Conservation (phyloP, 2,888 invertebrate genomes). For the Drosophila paranaensis region DNA sequence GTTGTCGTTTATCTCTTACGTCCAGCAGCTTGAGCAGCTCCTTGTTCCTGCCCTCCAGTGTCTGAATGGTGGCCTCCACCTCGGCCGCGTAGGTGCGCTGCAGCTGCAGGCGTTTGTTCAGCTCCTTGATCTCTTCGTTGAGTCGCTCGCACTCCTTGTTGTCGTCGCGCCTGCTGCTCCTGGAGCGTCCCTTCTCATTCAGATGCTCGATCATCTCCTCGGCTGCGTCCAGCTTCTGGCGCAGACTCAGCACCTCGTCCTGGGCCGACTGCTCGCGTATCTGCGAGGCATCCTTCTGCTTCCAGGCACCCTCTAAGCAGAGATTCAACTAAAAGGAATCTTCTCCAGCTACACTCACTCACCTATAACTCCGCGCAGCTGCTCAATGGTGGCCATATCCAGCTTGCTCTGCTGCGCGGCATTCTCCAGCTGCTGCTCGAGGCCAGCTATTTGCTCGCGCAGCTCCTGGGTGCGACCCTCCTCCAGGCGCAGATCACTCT, state of each 20-base stretch:
- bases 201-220: slow-evolving; percentile 79
- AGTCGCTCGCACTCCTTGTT: slow-evolving; percentile 83
- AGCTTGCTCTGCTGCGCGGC: slow-evolving; percentile 74
- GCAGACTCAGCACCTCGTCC: slow-evolving; percentile 80
- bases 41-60: slow-evolving; percentile 83
- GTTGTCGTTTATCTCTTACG: slow-evolving; percentile 60
- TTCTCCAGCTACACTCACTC: slow-evolving; percentile 69
- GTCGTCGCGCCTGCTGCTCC: slow-evolving; percentile 78
- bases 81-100: slow-evolving; percentile 83
- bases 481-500: slow-evolving; percentile 76
- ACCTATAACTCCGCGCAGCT: slow-evolving; percentile 83
- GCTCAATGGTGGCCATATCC: slow-evolving; percentile 83
- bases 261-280: slow-evolving; percentile 83
- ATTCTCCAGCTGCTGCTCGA: slow-evolving; percentile 72
- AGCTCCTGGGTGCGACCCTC: slow-evolving; percentile 73
- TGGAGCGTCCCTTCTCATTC: slow-evolving; percentile 75
- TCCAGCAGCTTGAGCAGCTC: slow-evolving; percentile 82
- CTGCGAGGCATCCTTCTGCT: slow-evolving; percentile 84
- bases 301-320: slow-evolving; percentile 83
- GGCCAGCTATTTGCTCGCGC: slow-evolving; percentile 66
- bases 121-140: slow-evolving; percentile 82
- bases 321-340: background rate
- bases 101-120: slow-evolving; percentile 82
- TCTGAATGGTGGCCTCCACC: slow-evolving; percentile 81
- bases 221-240: slow-evolving; percentile 80